Evolutionary conservation across 2,113 vertebrate species (phyloP).

Genomic region (Cyphomyrus plagiostoma): DNA sequence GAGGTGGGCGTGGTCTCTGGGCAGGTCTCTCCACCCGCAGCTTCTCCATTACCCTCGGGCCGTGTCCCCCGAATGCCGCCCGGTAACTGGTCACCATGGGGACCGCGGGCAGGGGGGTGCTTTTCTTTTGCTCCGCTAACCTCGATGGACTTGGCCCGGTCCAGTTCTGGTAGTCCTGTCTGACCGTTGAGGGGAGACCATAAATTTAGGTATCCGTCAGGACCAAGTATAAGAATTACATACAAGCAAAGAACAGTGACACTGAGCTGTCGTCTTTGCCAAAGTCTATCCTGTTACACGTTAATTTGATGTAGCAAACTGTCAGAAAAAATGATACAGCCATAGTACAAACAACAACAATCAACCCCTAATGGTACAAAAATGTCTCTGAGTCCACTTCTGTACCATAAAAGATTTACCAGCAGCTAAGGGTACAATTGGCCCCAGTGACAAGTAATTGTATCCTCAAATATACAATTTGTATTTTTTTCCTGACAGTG

Average conservation of each 20-base stretch:
- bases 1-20: not conserved
- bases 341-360: not conserved
- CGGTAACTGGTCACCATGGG: slow-evolving; percentile 10
- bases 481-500: not conserved
- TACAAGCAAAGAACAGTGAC: not conserved
- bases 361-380: not conserved
- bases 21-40: not conserved
- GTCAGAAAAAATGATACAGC: not conserved
- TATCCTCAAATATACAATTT: not conserved
- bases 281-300: not conserved
- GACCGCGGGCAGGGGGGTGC: not conserved
- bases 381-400: not conserved
- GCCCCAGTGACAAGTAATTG: not conserved
- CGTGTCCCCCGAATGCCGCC: not conserved
- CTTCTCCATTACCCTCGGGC: not conserved
- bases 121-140: not conserved
- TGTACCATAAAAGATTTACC: not conserved
- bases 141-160: not conserved
- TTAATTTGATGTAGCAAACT: not conserved
- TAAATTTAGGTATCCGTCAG: not conserved
- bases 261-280: not conserved
- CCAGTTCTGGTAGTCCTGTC: slow-evolving; percentile 1
- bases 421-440: not conserved
- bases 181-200: not conserved
- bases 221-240: not conserved